These are phyloP conservation scores for Diorhabda elongata DNA, from an alignment of 1,140 invertebrate species.

Conservation along the genomic window DNA sequence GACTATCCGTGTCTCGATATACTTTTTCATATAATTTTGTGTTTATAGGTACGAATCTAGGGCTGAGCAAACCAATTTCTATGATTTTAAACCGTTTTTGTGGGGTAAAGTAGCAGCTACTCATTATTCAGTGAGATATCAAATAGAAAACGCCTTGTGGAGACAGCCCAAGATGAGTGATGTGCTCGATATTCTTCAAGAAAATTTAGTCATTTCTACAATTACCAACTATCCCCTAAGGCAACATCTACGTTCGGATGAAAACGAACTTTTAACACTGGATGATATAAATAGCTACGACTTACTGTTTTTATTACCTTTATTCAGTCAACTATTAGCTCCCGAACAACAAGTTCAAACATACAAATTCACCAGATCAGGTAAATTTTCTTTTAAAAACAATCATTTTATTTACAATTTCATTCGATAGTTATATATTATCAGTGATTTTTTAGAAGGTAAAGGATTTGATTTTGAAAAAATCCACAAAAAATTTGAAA, in stretches of 20 bases:
- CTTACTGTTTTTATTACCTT: conserved; percentile 66
- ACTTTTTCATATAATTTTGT: no score
- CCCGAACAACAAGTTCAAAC: conserved; percentile 62
- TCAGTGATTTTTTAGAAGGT: no score
- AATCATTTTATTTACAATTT: no score
- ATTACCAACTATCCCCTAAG: conserved; percentile 59
- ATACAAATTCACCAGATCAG: conserved; percentile 58
- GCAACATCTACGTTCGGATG: conserved; percentile 6
- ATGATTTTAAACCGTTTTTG: conserved; percentile 70
- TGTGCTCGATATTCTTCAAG: conserved; percentile 66
- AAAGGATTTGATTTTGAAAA: no score
- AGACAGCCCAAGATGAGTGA: conserved; percentile 66
- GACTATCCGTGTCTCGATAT: no score
- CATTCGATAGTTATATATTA: no score
- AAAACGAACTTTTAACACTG: not conserved
- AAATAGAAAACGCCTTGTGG: conserved; percentile 59
- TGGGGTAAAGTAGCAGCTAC: conserved; percentile 73
- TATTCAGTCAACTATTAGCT: conserved; percentile 60
- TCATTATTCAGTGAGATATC: conserved; percentile 64
- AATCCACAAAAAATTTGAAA: no score
- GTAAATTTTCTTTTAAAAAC: not conserved
- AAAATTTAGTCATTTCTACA: conserved; percentile 59
- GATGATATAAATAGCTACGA: conserved; percentile 57
- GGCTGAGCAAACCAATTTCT: conserved; percentile 44
- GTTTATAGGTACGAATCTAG: conserved; percentile 37